A percentile compares a stretch with the other conserved stretches of the same genome.
phyloP scores from a whole-genome alignment of 2,113 vertebrate genomes.

The Chitala chitala region DNA sequence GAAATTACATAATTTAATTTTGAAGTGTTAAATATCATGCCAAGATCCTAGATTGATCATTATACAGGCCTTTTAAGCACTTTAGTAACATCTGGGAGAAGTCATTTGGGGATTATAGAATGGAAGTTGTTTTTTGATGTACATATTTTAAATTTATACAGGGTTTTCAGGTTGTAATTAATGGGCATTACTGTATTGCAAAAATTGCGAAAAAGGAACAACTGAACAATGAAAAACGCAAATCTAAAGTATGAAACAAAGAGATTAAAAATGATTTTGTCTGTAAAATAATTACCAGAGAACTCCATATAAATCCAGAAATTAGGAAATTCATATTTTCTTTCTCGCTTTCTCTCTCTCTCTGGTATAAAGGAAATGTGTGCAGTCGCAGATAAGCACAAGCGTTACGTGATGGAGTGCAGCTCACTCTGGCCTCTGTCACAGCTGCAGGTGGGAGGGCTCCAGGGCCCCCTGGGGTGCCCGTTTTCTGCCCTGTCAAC shows the following conservation, averaged over 20 bases:
- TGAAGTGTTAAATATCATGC: too few relatives aligned
- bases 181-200: neutral
- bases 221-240: neutral
- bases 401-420: neutral
- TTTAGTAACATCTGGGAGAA: too few relatives aligned
- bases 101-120: neutral
- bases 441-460: neutral
- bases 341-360: neutral
- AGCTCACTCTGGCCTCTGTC: neutral
- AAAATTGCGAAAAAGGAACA: neutral
- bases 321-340: slow-evolving; percentile 22
- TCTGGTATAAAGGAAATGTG: neutral
- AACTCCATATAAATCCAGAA: neutral
- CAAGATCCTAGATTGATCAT: too few relatives aligned
- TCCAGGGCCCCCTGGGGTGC: neutral
- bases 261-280: slow-evolving; percentile 17
- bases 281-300: neutral
- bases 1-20: too few relatives aligned
- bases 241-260: neutral
- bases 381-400: neutral
- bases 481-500: neutral
- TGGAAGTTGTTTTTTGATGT: too few relatives aligned
- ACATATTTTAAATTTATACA: neutral
- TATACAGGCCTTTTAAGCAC: too few relatives aligned
- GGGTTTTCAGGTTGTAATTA: neutral